Conservation (phyloP, 1,140 invertebrate genomes). For the Pogonomyrmex barbatus region DNA sequence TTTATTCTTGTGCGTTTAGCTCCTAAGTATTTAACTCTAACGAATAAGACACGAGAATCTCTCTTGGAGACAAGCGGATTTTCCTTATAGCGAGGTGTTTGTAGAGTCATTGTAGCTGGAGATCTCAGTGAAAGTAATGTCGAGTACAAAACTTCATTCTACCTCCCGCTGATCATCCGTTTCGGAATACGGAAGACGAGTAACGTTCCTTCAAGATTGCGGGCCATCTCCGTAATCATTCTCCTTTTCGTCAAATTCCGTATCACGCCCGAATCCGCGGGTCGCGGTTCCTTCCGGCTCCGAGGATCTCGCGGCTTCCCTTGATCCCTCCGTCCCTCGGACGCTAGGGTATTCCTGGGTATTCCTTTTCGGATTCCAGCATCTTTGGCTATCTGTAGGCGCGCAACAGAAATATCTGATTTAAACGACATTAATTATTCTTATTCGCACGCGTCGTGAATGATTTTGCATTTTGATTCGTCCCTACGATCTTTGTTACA, state of each 20-base stretch:
- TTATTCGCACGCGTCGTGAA: constrained; percentile 13
- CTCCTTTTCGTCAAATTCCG: constrained; percentile 17
- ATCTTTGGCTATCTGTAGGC: background rate
- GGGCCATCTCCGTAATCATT: background rate
- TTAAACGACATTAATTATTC: constrained; percentile 19
- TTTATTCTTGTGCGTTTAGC: constrained; percentile 71
- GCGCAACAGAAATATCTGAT: constrained; percentile 19
- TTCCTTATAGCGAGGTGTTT: constrained; percentile 18
- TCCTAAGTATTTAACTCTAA: constrained; percentile 68
- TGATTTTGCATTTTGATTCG: constrained; percentile 22
- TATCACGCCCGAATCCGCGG: background rate
- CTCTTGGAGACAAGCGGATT: background rate
- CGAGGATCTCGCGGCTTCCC: background rate
- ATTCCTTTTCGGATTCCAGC: constrained; percentile 21
- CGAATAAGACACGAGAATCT: constrained; percentile 4
- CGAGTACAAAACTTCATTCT: constrained; percentile 70
- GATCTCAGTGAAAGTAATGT: constrained; percentile 67
- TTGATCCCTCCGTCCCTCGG: background rate
- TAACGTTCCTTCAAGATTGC: constrained; percentile 47
- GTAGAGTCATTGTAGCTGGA: constrained; percentile 45
- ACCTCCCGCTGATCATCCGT: constrained; percentile 45
- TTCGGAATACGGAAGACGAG: constrained; percentile 31
- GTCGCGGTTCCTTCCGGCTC: background rate
- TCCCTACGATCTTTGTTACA: background rate
- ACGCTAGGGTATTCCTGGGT: background rate